A percentile compares a stretch with the other conserved stretches of the same genome.
phyloP scores from a whole-genome alignment of 2,797 vertebrate species.

The Scyliorhinus canicula region DNA sequence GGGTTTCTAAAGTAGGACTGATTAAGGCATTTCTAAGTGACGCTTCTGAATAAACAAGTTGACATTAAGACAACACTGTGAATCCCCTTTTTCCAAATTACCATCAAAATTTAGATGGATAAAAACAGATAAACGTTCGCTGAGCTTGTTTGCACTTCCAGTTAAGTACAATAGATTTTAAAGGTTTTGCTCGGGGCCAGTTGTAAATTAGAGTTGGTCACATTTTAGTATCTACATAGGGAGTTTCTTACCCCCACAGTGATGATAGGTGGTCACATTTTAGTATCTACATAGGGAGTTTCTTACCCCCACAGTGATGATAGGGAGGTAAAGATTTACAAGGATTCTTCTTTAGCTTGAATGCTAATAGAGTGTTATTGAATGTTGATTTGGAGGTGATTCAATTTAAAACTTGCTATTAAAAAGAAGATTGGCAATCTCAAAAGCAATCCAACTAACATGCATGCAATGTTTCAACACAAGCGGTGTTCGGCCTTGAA shows the following conservation, averaged over 20 bases:
- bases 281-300: not conserved
- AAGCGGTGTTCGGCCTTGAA: not conserved
- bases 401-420: constrained; percentile 13
- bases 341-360: constrained; percentile 13
- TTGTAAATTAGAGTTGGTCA: not conserved
- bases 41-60: not conserved
- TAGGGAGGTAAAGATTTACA: not conserved
- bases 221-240: not conserved
- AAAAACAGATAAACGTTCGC: not conserved
- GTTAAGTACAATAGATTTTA: not conserved
- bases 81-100: constrained; percentile 14
- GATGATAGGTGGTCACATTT: not conserved
- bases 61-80: not conserved
- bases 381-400: not conserved
- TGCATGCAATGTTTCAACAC: not conserved
- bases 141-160: not conserved
- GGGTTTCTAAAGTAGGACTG: not conserved
- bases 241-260: not conserved
- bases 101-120: constrained; percentile 20
- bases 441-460: constrained; percentile 3
- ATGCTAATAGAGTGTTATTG: constrained; percentile 12
- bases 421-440: constrained; percentile 30
- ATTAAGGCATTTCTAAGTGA: not conserved
- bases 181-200: not conserved
- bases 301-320: not conserved